Percentiles rank a stretch among this genome's conserved stretches.
Conservation (phyloP, 1,140 invertebrate genomes). For the Oedothorax gibbosus region DNA sequence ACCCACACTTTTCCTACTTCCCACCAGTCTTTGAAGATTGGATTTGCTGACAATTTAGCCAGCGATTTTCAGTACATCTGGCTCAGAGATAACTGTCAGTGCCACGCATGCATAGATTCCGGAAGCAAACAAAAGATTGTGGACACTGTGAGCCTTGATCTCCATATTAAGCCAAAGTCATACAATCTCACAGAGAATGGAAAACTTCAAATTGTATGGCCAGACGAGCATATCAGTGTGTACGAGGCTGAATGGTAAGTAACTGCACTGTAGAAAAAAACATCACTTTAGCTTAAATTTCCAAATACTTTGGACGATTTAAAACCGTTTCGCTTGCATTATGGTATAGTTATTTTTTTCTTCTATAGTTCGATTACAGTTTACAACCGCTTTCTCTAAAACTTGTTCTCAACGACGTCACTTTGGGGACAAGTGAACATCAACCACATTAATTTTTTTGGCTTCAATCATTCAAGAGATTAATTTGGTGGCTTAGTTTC, state of each 20-base stretch:
- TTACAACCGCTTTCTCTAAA: too few species aligned
- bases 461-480: too few species aligned
- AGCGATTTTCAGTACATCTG: constrained; percentile 68
- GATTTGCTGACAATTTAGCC: constrained; percentile 65
- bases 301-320: too few species aligned
- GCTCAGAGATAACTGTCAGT: constrained; percentile 68
- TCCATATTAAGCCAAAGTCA: constrained; percentile 65
- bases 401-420: too few species aligned
- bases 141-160: constrained; percentile 66
- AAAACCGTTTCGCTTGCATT: too few species aligned
- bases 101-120: constrained; percentile 65
- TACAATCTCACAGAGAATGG: constrained; percentile 65
- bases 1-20: constrained; percentile 43
- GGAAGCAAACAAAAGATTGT: constrained; percentile 67
- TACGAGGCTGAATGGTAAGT: constrained; percentile 66
- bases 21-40: constrained; percentile 63
- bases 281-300: background rate
- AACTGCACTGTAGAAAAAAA: background rate
- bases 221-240: constrained; percentile 64
- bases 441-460: too few species aligned
- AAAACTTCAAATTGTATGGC: constrained; percentile 66
- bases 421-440: too few species aligned
- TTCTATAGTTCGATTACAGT: too few species aligned
- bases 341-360: too few species aligned
- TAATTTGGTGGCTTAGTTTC: too few species aligned